Percentiles rank a stretch among this genome's conserved stretches.
phyloP scores from a whole-genome alignment of 2,888 invertebrate genomes.

The Sycophila texana region DNA sequence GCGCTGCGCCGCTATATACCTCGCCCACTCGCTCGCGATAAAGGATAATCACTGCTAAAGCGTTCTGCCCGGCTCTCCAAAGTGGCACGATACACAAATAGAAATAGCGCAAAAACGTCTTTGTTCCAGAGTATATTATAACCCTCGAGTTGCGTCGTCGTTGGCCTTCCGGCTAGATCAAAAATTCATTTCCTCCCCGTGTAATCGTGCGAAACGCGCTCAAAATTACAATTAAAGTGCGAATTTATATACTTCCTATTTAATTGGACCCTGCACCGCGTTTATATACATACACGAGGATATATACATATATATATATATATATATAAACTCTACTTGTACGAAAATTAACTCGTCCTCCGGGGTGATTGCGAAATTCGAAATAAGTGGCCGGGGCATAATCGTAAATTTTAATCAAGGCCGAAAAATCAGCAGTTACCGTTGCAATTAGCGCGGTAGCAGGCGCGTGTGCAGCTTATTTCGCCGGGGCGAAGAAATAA shows the following conservation, averaged over 20 bases:
- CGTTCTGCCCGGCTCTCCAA: constrained; percentile 40
- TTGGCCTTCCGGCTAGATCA: no score
- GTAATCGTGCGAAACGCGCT: no score
- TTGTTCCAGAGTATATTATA: no score
- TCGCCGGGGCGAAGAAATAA: constrained; percentile 5
- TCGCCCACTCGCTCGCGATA: constrained; percentile 62
- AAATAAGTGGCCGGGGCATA: neutral
- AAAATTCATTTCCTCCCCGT: no score
- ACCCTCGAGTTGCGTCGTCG: neutral
- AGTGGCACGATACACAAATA: constrained; percentile 18
- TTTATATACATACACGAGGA: neutral
- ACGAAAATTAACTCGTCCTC: constrained; percentile 11
- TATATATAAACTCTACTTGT: neutral
- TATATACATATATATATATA: neutral
- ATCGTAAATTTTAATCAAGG: constrained; percentile 48
- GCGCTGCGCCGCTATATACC: neutral
- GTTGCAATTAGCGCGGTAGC: constrained; percentile 23
- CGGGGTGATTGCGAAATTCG: constrained; percentile 2
- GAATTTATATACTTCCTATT: no score
- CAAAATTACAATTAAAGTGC: no score
- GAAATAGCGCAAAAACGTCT: neutral
- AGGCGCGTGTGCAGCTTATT: constrained; percentile 32
- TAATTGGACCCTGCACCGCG: no score
- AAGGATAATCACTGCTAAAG: constrained; percentile 67
- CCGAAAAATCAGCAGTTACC: constrained; percentile 38